These are phyloP conservation scores for Petaurus breviceps DNA, from an alignment of 2,113 vertebrate species.

Conservation along the genomic window DNA sequence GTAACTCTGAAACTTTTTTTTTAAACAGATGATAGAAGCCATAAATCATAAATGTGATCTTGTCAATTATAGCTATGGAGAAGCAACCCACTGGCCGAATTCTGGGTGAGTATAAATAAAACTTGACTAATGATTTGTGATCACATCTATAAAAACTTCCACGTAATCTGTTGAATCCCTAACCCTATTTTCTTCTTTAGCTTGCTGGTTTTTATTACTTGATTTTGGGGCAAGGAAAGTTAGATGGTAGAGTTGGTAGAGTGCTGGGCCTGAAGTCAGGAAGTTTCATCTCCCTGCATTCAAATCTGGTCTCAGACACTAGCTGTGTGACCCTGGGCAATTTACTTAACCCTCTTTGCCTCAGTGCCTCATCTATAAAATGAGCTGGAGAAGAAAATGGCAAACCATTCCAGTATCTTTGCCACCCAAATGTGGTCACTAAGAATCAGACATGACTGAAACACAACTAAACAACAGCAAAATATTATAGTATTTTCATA, in stretches of 20 bases:
- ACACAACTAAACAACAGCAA: neutral
- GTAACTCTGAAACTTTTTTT: conserved; percentile 73
- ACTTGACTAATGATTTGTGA: neutral
- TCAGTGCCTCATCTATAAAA: neutral
- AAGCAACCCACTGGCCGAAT: conserved; percentile 99
- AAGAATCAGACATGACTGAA: neutral
- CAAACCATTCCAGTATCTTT: neutral
- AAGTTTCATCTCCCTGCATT: neutral
- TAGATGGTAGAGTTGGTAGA: neutral
- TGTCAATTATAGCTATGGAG: conserved; percentile 98
- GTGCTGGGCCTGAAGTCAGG: neutral
- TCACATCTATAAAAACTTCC: neutral
- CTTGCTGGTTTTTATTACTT: neutral
- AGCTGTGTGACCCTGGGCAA: neutral
- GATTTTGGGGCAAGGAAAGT: neutral
- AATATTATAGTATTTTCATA: neutral
- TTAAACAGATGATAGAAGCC: conserved; percentile 96
- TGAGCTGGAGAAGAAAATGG: neutral
- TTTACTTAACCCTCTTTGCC: neutral
- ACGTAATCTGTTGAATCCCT: neutral
- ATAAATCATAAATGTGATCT: conserved; percentile 99
- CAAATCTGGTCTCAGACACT: neutral
- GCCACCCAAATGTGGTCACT: neutral
- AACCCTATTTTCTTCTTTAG: neutral
- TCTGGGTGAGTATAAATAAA: conserved; percentile 89